phyloP scores from a whole-genome alignment of 2,113 vertebrate species.

The Loxodonta africana region DNA sequence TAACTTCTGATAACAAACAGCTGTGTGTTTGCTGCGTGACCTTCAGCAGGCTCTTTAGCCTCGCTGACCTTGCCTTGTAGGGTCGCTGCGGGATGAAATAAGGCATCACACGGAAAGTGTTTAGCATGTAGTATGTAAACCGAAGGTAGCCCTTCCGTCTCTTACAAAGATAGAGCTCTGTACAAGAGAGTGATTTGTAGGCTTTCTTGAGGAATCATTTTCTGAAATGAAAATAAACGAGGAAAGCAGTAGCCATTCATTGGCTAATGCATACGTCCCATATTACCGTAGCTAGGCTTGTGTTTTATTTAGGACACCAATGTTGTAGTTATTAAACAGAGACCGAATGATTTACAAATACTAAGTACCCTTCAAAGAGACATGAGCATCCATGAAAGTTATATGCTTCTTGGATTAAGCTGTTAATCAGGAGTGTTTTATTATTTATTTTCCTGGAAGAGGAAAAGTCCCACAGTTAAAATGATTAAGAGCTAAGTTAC shows the following conservation, averaged over 20 bases:
- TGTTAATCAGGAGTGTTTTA: slow-evolving; percentile 41
- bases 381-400: background rate
- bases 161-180: background rate
- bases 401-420: background rate
- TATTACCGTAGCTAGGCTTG: background rate
- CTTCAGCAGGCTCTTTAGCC: background rate
- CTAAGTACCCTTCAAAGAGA: background rate
- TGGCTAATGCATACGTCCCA: background rate
- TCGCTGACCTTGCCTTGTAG: background rate
- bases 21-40: background rate
- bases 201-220: slow-evolving; percentile 13
- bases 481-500: background rate
- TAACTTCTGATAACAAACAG: background rate
- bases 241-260: background rate
- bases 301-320: slow-evolving; percentile 36
- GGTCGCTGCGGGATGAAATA: background rate
- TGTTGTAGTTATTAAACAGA: slow-evolving; percentile 42
- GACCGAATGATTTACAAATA: slow-evolving; percentile 27
- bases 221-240: slow-evolving; percentile 20
- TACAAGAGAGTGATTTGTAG: background rate
- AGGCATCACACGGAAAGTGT: background rate
- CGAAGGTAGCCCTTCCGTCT: background rate
- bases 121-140: background rate
- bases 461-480: background rate
- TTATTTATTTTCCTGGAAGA: background rate